Percentiles rank a stretch among this genome's conserved stretches.
Conservation (phyloP, 64 coral and sea anemone species). For the Pachyseris speciosa region DNA sequence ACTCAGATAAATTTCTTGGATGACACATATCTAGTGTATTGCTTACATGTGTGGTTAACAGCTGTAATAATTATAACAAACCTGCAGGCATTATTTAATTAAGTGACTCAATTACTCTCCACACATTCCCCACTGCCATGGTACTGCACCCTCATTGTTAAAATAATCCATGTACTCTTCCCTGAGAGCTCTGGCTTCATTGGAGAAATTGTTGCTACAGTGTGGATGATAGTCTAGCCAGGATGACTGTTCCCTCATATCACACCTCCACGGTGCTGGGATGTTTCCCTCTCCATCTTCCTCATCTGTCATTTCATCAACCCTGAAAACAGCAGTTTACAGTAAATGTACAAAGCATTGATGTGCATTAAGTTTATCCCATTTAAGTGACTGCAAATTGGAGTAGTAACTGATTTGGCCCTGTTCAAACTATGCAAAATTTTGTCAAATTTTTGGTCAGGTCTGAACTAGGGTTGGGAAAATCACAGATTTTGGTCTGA, state of each 20-base stretch:
- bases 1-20: background rate
- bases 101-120: background rate
- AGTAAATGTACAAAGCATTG: too few species aligned
- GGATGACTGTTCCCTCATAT: background rate
- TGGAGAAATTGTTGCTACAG: background rate
- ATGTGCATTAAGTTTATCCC: too few species aligned
- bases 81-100: background rate
- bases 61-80: background rate
- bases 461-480: too few species aligned
- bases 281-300: background rate
- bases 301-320: too few species aligned
- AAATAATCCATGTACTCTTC: background rate
- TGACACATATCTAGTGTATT: background rate
- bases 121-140: constrained; percentile 26
- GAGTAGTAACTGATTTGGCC: too few species aligned
- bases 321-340: too few species aligned
- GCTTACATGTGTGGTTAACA: background rate
- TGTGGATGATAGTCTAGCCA: background rate
- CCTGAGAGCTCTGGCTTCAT: background rate
- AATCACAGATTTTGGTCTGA: too few species aligned
- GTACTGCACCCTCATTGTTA: constrained; percentile 8
- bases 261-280: background rate
- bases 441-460: too few species aligned
- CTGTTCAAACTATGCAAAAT: too few species aligned
- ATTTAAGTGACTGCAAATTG: too few species aligned